A percentile compares a stretch with the other conserved stretches of the same genome.
Conservation (phyloP, 2,797 vertebrate genomes). For the Manis crassicaudata region DNA sequence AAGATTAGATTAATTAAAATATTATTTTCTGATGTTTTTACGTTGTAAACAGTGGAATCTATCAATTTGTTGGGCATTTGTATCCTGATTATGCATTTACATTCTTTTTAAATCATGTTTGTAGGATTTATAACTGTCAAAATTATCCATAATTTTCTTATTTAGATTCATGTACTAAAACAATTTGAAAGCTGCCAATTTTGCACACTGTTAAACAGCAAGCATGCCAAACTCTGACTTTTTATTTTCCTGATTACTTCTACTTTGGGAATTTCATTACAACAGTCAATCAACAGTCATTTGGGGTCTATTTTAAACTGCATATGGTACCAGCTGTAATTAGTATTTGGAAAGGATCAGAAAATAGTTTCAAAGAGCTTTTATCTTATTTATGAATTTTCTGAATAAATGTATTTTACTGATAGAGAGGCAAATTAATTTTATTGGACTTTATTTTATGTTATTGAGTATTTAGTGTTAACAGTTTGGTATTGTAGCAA, state of each 20-base stretch:
- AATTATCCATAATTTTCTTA: background rate
- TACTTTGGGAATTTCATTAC: constrained; percentile 7
- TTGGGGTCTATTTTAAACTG: constrained; percentile 12
- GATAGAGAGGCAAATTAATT: background rate
- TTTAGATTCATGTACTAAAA: background rate
- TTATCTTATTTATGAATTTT: background rate
- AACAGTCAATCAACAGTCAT: background rate
- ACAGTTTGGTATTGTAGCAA: background rate
- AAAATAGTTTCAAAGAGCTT: background rate
- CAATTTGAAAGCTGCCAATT: constrained; percentile 30
- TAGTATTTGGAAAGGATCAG: constrained; percentile 3
- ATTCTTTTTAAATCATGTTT: background rate
- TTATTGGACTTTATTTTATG: background rate
- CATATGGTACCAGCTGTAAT: background rate
- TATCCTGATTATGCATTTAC: background rate
- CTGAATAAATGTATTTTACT: background rate
- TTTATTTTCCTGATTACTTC: background rate
- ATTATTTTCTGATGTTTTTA: background rate
- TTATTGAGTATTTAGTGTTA: background rate
- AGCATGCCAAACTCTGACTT: background rate
- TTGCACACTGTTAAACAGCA: constrained; percentile 22
- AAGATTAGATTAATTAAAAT: background rate
- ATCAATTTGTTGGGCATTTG: background rate
- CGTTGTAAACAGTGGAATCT: background rate
- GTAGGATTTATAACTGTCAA: background rate